These are phyloP conservation scores for Meles meles DNA, from an alignment of 2,113 vertebrate species.

Conservation along the genomic window DNA sequence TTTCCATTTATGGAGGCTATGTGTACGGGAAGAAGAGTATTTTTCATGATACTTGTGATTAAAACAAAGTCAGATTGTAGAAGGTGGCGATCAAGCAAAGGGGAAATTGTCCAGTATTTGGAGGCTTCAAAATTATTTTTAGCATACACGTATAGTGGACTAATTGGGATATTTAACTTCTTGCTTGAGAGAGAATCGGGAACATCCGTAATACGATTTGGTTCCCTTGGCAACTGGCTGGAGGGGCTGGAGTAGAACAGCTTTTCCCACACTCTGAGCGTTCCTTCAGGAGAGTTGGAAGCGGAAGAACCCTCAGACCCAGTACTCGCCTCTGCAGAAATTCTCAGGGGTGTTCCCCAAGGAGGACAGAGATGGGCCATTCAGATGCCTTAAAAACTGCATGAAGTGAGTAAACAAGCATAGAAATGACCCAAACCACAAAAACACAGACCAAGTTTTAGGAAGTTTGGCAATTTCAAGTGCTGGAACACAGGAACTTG, in stretches of 20 bases:
- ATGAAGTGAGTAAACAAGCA: not conserved
- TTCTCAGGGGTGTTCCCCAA: not conserved
- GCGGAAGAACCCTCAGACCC: not conserved
- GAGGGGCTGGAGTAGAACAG: not conserved
- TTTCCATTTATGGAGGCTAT: not conserved
- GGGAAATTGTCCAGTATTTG: not conserved
- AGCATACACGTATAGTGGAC: not conserved
- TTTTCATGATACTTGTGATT: not conserved
- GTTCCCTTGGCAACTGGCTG: not conserved
- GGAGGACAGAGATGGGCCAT: not conserved
- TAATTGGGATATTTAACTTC: not conserved
- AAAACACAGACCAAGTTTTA: not conserved
- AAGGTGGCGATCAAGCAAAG: not conserved
- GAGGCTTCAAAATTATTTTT: not conserved
- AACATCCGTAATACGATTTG: not conserved
- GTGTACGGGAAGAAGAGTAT: not conserved
- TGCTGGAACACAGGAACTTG: not conserved
- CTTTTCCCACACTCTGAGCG: not conserved
- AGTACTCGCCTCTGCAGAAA: not conserved
- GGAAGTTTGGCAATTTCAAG: not conserved
- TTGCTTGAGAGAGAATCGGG: not conserved
- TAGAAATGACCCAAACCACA: not conserved
- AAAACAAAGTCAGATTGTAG: not conserved
- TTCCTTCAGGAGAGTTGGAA: too few relatives aligned
- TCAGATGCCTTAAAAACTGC: not conserved